Evolutionary conservation across 2,797 vertebrate species (phyloP).

Genomic region (Rhinoraja longicauda): DNA sequence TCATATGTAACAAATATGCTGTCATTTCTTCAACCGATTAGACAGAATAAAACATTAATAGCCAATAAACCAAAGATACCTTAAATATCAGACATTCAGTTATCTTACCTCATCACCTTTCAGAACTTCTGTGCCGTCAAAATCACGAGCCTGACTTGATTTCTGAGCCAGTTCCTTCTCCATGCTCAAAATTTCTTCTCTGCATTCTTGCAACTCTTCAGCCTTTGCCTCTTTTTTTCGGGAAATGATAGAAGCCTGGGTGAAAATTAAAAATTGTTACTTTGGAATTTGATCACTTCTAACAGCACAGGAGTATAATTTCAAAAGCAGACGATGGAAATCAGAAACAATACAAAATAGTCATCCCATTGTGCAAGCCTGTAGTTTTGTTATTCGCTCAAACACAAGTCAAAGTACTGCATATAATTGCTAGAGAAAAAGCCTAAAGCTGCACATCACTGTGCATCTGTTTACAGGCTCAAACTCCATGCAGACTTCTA

Average conservation of each 20-base stretch:
- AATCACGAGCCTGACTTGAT: constrained; percentile 61
- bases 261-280: constrained; percentile 39
- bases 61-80: neutral
- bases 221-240: constrained; percentile 88
- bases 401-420: neutral
- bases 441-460: neutral
- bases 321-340: neutral
- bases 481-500: too few relatives aligned
- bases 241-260: constrained; percentile 83
- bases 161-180: constrained; percentile 76
- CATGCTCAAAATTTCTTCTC: constrained; percentile 71
- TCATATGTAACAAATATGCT: neutral
- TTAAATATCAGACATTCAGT: neutral
- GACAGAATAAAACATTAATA: neutral
- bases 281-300: neutral
- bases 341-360: too few relatives aligned
- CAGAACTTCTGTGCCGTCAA: constrained; percentile 69
- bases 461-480: neutral
- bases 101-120: constrained; percentile 78
- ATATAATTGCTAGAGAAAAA: neutral
- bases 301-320: neutral
- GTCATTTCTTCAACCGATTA: neutral
- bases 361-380: neutral
- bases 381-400: neutral
- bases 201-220: constrained; percentile 84